Percentiles rank a stretch among this genome's conserved stretches.
phyloP scores from a whole-genome alignment of 1,140 invertebrate genomes.

The Microvelia longipes region DNA sequence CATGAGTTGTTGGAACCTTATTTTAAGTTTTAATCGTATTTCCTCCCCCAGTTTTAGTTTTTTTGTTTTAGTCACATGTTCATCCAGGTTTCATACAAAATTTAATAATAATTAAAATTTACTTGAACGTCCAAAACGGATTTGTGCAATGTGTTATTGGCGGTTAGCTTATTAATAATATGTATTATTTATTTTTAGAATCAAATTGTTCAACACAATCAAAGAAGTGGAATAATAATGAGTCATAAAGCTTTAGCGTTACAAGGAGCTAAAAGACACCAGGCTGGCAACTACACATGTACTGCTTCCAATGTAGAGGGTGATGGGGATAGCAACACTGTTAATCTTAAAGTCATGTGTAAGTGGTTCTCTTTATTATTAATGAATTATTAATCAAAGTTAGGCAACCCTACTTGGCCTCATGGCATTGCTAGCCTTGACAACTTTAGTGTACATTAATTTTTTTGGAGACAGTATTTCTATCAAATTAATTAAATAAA shows the following conservation, averaged over 20 bases:
- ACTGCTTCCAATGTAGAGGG: slow-evolving; percentile 77
- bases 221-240: slow-evolving; percentile 63
- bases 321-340: slow-evolving; percentile 61
- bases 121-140: too few species aligned
- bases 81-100: too few species aligned
- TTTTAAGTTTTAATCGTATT: too few species aligned
- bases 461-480: too few species aligned
- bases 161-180: too few species aligned
- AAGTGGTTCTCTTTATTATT: slow-evolving; percentile 36
- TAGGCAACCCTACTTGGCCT: background rate
- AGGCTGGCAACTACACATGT: slow-evolving; percentile 75
- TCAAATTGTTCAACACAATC: slow-evolving; percentile 60
- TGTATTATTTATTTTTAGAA: slow-evolving; percentile 39
- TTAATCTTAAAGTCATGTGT: slow-evolving; percentile 78
- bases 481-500: too few species aligned
- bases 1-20: too few species aligned
- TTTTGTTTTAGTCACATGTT: too few species aligned
- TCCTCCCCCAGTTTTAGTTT: too few species aligned
- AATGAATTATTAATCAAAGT: too few species aligned
- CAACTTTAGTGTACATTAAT: background rate
- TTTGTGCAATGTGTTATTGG: too few species aligned
- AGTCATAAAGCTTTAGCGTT: slow-evolving; percentile 59
- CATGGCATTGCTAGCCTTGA: background rate
- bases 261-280: slow-evolving; percentile 54
- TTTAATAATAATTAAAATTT: too few species aligned